Conservation (phyloP, 2,113 vertebrate genomes). For the Cavia aperea region DNA sequence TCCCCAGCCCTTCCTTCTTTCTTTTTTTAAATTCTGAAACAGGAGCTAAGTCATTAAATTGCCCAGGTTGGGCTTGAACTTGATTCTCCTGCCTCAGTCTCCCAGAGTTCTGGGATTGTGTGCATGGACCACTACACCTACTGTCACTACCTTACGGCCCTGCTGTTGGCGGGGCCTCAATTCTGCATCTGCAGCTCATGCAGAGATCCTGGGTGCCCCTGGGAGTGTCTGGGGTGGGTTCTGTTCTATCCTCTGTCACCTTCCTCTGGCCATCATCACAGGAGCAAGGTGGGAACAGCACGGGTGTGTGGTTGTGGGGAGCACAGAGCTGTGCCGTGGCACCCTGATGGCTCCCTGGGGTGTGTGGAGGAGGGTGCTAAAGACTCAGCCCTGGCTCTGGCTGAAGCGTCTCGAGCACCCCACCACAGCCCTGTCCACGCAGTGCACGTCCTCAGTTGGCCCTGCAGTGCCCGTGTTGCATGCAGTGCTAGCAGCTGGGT, state of each 20-base stretch:
- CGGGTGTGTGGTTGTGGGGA: background rate
- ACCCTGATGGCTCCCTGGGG: background rate
- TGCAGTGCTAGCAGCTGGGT: too few species aligned
- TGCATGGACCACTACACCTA: background rate
- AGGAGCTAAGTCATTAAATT: background rate
- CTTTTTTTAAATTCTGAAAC: background rate
- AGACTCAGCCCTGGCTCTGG: background rate
- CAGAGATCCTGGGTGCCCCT: accelerated
- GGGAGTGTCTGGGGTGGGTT: background rate
- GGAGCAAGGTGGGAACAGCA: background rate
- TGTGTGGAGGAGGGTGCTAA: accelerated
- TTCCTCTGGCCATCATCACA: background rate
- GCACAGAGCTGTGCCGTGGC: too few species aligned
- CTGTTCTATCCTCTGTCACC: accelerated
- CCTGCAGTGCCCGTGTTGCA: accelerated
- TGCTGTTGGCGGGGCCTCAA: background rate
- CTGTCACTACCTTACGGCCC: background rate
- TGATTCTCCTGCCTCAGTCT: background rate
- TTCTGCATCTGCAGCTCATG: background rate
- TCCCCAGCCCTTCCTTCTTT: background rate
- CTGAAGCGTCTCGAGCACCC: too few species aligned
- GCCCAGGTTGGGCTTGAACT: background rate
- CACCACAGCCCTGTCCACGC: accelerated
- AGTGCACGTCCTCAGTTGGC: accelerated
- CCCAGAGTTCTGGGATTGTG: background rate